These are phyloP conservation scores for Furcifer pardalis DNA, from an alignment of 2,797 vertebrate genomes.

Conservation along the genomic window DNA sequence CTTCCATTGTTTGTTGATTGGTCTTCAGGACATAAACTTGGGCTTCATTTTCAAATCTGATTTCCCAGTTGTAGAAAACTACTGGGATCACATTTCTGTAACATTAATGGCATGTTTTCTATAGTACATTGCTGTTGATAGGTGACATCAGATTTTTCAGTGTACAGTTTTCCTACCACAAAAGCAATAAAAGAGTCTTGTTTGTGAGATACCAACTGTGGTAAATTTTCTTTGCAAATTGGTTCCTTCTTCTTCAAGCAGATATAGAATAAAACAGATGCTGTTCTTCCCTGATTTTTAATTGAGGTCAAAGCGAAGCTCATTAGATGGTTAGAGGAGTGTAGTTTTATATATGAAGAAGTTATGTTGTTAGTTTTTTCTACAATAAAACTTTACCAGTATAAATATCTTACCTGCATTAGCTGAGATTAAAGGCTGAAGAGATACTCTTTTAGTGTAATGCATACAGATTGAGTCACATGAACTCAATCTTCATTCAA, in stretches of 20 bases:
- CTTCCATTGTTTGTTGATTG: background rate
- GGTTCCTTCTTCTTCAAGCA: slow-evolving; percentile 61
- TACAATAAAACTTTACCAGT: slow-evolving; percentile 37
- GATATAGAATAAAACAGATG: slow-evolving; percentile 54
- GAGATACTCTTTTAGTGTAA: slow-evolving; percentile 7
- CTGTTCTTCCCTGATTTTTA: slow-evolving; percentile 63
- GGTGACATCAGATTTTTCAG: background rate
- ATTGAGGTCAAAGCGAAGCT: slow-evolving; percentile 54
- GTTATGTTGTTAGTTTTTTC: background rate
- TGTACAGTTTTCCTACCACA: background rate
- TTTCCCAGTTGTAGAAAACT: too few species aligned
- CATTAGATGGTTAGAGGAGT: slow-evolving; percentile 41
- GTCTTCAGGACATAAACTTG: background rate
- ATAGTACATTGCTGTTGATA: background rate
- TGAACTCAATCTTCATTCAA: slow-evolving; percentile 55
- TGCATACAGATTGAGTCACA: slow-evolving; percentile 38
- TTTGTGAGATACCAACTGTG: slow-evolving; percentile 59
- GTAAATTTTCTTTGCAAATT: slow-evolving; percentile 51
- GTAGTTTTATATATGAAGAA: slow-evolving; percentile 31
- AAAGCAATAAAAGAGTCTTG: slow-evolving; percentile 58
- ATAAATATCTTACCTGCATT: slow-evolving; percentile 33
- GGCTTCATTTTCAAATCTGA: too few species aligned
- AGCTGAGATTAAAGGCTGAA: slow-evolving; percentile 30
- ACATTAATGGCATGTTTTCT: background rate
- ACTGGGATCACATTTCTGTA: background rate